A percentile compares a stretch with the other conserved stretches of the same genome.
phyloP scores from a whole-genome alignment of 2,797 vertebrate species.

The Dipus sagitta region DNA sequence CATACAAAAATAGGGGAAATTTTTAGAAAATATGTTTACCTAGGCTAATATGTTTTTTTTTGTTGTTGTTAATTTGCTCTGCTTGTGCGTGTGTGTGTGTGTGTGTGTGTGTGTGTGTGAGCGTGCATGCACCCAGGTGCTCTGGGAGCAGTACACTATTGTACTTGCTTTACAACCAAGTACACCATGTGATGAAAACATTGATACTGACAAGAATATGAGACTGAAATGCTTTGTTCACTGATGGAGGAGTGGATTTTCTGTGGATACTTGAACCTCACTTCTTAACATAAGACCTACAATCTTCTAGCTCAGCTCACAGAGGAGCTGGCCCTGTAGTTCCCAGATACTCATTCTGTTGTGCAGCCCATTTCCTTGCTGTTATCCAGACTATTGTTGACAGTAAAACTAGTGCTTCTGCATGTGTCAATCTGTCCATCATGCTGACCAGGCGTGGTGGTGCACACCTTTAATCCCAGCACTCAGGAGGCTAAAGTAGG shows the following conservation, averaged over 20 bases:
- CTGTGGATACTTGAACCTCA: neutral
- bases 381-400: neutral
- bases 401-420: neutral
- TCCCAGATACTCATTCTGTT: neutral
- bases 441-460: too few species aligned
- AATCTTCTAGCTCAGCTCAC: neutral
- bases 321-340: neutral
- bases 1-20: neutral
- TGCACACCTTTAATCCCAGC: too few species aligned
- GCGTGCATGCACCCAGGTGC: too few species aligned
- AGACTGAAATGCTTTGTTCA: neutral
- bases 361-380: neutral
- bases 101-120: too few species aligned
- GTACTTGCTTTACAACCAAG: neutral
- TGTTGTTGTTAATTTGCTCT: too few species aligned
- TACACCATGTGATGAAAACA: neutral
- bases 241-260: neutral
- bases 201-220: neutral
- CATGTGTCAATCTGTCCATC: neutral
- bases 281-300: neutral
- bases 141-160: neutral
- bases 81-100: too few species aligned
- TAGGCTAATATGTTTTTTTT: neutral
- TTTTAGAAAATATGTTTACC: neutral
- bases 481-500: too few species aligned